A percentile compares a stretch with the other conserved stretches of the same genome.
Conservation (phyloP, 2,113 vertebrate species). For the Corvus moneduloides region DNA sequence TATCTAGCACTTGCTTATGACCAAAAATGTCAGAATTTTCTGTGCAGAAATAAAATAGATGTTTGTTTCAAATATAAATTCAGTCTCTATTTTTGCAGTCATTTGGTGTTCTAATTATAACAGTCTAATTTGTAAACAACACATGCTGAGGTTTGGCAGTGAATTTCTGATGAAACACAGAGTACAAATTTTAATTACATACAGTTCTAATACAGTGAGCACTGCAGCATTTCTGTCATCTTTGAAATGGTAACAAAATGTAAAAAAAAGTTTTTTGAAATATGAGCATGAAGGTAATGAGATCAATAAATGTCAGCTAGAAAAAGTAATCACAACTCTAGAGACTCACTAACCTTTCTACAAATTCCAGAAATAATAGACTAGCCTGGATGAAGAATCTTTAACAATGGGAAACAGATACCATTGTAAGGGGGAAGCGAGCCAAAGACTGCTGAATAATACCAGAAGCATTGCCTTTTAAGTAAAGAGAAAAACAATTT, state of each 20-base stretch:
- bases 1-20: background rate
- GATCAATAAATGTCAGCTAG: constrained; percentile 88
- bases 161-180: constrained; percentile 70
- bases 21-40: constrained; percentile 2
- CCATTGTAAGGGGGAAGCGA: constrained; percentile 63
- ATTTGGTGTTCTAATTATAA: constrained; percentile 69
- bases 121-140: constrained; percentile 71
- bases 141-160: constrained; percentile 67
- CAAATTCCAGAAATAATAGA: constrained; percentile 82
- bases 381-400: constrained; percentile 72
- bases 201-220: constrained; percentile 72
- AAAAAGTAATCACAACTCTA: constrained; percentile 84
- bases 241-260: constrained; percentile 77
- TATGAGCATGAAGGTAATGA: constrained; percentile 82
- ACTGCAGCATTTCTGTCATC: constrained; percentile 73
- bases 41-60: constrained; percentile 35
- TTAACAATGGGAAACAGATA: constrained; percentile 72
- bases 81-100: constrained; percentile 49
- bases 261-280: constrained; percentile 76
- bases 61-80: constrained; percentile 52
- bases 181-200: constrained; percentile 78
- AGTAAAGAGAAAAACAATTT: constrained; percentile 61
- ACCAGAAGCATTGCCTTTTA: constrained; percentile 48
- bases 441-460: constrained; percentile 51
- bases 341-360: constrained; percentile 86